Percentiles rank a stretch among this genome's conserved stretches.
These are phyloP conservation scores for Bimastos eiseni DNA, from an alignment of 2,888 invertebrate species.

Conservation along the genomic window DNA sequence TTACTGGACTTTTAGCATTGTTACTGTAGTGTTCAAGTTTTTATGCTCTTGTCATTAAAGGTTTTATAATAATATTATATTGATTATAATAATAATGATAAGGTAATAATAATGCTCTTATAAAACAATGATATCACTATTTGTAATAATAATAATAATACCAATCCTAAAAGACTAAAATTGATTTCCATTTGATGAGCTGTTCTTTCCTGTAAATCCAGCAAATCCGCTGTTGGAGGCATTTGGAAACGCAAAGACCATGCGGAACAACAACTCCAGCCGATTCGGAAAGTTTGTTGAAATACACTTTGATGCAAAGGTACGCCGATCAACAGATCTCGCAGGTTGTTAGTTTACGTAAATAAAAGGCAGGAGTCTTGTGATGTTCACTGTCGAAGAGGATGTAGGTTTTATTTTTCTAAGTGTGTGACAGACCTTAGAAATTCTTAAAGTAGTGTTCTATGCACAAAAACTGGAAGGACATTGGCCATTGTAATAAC, in stretches of 20 bases:
- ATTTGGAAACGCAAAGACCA: conserved; percentile 96
- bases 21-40: too few relatives aligned
- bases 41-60: too few relatives aligned
- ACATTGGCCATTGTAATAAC: too few relatives aligned
- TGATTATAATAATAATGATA: too few relatives aligned
- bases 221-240: conserved; percentile 88
- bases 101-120: too few relatives aligned
- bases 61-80: too few relatives aligned
- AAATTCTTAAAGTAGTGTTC: not conserved
- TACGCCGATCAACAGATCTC: conserved; percentile 40
- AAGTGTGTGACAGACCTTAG: not conserved
- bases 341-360: not conserved
- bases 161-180: too few relatives aligned
- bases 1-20: too few relatives aligned
- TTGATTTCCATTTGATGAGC: not conserved
- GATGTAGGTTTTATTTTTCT: not conserved
- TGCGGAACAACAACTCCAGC: conserved; percentile 95
- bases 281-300: conserved; percentile 99
- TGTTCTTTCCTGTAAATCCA: conserved; percentile 58
- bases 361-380: not conserved
- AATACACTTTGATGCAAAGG: conserved; percentile 88
- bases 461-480: not conserved
- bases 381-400: not conserved
- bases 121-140: too few relatives aligned
- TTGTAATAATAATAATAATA: too few relatives aligned